Conservation (phyloP, 2,113 vertebrate species). For the Opisthocomus hoazin region DNA sequence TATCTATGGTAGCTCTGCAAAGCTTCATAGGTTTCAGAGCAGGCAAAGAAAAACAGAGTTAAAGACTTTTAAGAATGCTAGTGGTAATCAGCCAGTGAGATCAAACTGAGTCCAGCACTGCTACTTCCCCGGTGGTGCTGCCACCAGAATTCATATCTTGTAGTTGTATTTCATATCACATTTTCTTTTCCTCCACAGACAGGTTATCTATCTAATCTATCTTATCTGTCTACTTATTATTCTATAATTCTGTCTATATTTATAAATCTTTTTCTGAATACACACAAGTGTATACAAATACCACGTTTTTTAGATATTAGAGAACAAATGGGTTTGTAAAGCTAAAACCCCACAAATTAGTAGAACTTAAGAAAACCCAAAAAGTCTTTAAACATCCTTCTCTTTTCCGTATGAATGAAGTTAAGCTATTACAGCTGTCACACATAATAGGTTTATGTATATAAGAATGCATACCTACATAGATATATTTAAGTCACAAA, state of each 20-base stretch:
- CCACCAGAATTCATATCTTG: background rate
- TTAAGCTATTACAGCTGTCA: background rate
- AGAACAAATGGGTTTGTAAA: background rate
- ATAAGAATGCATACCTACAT: no score
- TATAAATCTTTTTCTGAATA: background rate
- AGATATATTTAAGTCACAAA: background rate
- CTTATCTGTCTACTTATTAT: background rate
- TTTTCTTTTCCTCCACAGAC: background rate
- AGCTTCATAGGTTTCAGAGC: background rate
- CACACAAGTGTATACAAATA: background rate
- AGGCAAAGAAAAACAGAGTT: background rate
- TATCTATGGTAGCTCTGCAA: background rate
- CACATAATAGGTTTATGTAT: background rate
- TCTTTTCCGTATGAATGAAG: background rate
- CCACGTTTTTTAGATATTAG: background rate
- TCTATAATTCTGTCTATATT: background rate
- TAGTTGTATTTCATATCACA: background rate
- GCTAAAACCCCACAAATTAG: rapidly evolving
- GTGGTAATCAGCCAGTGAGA: background rate
- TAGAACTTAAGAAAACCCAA: background rate
- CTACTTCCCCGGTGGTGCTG: background rate
- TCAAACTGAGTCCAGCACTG: background rate
- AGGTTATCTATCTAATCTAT: background rate
- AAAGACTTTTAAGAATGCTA: background rate
- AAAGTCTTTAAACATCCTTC: background rate